phyloP scores from a whole-genome alignment of 2,113 vertebrate genomes.

The Prunella himalayana region DNA sequence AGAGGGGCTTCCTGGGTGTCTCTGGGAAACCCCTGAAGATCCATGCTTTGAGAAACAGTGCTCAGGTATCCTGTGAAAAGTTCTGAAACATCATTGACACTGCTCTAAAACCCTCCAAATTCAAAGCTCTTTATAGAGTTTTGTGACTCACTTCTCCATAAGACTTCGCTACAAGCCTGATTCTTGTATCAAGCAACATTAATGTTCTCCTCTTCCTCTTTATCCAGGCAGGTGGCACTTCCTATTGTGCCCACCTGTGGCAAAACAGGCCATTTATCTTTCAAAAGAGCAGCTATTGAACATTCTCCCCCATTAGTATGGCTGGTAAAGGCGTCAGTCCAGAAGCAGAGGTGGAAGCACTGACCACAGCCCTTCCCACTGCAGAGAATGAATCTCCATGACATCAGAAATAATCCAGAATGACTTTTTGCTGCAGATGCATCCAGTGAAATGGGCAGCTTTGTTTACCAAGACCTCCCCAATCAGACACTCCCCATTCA shows the following conservation, averaged over 20 bases:
- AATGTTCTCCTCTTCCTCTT: not conserved
- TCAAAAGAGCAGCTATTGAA: not conserved
- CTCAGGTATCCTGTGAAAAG: not conserved
- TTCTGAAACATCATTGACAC: not conserved
- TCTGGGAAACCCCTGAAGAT: not conserved
- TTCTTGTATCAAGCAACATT: not conserved
- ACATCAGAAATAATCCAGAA: not conserved
- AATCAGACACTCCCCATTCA: not conserved
- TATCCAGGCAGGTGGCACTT: not conserved
- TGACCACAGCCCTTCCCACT: not conserved
- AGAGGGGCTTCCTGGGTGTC: not conserved
- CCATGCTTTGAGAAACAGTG: not conserved
- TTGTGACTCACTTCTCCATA: fast-evolving
- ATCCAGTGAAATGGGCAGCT: not conserved
- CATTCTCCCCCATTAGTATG: not conserved
- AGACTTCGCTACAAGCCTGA: not conserved
- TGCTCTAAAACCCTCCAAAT: not conserved
- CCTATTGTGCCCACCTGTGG: not conserved
- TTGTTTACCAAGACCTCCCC: not conserved
- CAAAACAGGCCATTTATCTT: not conserved
- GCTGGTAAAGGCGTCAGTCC: not conserved
- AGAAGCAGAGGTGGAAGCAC: not conserved
- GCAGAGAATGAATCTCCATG: not conserved
- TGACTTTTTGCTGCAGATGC: not conserved
- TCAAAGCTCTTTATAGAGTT: not conserved